These are phyloP conservation scores for Cydia strobilella DNA, from an alignment of 1,140 invertebrate species.

Conservation along the genomic window DNA sequence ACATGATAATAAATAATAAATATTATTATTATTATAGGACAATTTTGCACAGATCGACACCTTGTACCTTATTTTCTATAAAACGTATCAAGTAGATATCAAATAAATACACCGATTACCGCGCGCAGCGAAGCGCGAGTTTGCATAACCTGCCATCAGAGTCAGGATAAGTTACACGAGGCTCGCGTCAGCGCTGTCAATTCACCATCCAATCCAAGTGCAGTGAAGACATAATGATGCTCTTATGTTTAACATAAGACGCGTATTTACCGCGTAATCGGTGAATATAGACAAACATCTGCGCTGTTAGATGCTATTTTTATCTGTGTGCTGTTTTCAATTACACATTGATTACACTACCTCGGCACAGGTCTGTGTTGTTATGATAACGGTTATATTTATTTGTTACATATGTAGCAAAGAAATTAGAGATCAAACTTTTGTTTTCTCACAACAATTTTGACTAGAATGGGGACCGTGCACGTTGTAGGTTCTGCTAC, in stretches of 20 bases:
- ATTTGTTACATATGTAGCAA: too few relatives aligned
- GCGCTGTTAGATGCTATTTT: not conserved
- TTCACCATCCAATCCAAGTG: not conserved
- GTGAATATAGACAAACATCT: not conserved
- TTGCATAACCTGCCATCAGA: not conserved
- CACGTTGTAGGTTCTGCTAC: too few relatives aligned
- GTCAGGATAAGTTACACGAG: too few relatives aligned
- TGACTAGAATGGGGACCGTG: too few relatives aligned
- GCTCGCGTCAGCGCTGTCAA: not conserved
- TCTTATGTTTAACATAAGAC: not conserved
- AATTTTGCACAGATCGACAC: too few relatives aligned
- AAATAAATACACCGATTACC: not conserved
- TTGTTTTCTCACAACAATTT: too few relatives aligned
- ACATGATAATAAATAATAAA: too few relatives aligned
- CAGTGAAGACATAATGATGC: constrained; percentile 11
- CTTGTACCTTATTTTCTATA: constrained; percentile 4
- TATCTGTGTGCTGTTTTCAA: not conserved
- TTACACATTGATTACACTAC: too few relatives aligned
- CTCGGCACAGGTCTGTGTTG: too few relatives aligned
- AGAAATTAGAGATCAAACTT: too few relatives aligned
- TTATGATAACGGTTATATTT: too few relatives aligned
- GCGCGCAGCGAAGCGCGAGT: not conserved
- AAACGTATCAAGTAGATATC: not conserved
- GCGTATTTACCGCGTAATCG: not conserved
- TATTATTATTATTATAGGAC: too few relatives aligned